Base-by-base conservation (phyloP, 2,888 invertebrate genomes). In the Sminthurinus aureus region DNA sequence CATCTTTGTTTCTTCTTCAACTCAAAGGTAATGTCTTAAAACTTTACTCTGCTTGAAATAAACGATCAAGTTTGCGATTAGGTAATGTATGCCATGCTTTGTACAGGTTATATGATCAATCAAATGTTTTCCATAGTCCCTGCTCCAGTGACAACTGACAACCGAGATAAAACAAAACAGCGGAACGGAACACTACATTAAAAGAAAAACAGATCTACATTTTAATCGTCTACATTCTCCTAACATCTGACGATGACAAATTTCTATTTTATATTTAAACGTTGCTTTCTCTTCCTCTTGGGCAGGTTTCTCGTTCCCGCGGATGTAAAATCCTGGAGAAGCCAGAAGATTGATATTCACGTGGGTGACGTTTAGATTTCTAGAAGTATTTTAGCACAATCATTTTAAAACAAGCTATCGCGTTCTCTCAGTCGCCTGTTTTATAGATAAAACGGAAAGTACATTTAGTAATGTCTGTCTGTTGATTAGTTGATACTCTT, bases 231-330 rank as follows among this genome's bases (percentile, higher is more conserved):
- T 58, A 3, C 58, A 58, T 58, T 58, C 58, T 18, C 52, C n/a
- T n/a, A n/a, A 6, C 67, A 13, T 69, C n/a, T 69, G 67, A 69
- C 67, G 13, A 69, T 69, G 67, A 69, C 67, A 20, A 20, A 69
- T 69, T 69, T 22, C 67, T 20, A 69, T 69, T n/a, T n/a, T n/a
- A n/a, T n/a, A n/a, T n/a, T n/a, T n/a, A n/a, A n/a, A n/a, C n/a
- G n/a, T n/a, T n/a, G n/a, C n/a, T n/a, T n/a, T n/a, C n/a, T n/a
- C n/a, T n/a, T n/a, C n/a, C n/a, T n/a, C n/a, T n/a, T n/a, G n/a
- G n/a, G n/a, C n/a, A n/a, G n/a, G n/a, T n/a, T n/a, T n/a, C n/a
- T n/a, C n/a, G n/a, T n/a, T n/a, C n/a, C n/a, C n/a, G n/a, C n/a
- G n/a, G n/a, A n/a, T n/a, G n/a, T n/a, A n/a, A n/a, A n/a, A n/a